phyloP scores from a whole-genome alignment of 2,888 invertebrate genomes.

The Ophraella communa region DNA sequence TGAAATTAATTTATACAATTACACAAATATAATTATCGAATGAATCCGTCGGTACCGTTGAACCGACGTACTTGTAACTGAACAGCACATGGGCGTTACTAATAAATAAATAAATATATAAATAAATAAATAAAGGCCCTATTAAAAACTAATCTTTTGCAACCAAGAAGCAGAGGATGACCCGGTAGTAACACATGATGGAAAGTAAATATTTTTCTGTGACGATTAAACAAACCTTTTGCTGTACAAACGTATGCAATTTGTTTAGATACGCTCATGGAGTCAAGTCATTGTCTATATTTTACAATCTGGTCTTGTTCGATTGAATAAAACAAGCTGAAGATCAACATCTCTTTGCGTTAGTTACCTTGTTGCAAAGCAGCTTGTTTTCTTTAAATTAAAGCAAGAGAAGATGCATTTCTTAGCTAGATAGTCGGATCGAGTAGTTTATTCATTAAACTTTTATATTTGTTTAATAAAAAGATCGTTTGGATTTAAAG shows the following conservation, averaged over 20 bases:
- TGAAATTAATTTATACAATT: constrained; percentile 46
- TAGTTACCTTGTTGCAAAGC: constrained; percentile 34
- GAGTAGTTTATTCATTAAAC: not conserved
- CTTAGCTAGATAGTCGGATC: constrained; percentile 2
- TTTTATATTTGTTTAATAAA: not conserved
- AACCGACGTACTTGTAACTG: not conserved
- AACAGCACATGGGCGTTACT: not conserved
- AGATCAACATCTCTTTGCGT: constrained; percentile 40
- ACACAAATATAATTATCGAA: constrained; percentile 46
- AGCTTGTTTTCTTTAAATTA: constrained; percentile 32
- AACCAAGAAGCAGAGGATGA: not conserved
- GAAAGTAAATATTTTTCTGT: too few relatives aligned
- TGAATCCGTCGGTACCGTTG: constrained; percentile 18
- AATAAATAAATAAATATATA: not conserved
- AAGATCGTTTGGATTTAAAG: not conserved
- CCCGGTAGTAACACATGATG: too few relatives aligned
- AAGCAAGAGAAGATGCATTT: constrained; percentile 23
- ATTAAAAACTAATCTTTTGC: not conserved
- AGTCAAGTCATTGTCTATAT: constrained; percentile 40
- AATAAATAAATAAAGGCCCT: too few relatives aligned
- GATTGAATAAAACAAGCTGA: constrained; percentile 42
- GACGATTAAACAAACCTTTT: not conserved
- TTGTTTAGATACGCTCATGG: constrained; percentile 4
- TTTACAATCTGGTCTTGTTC: constrained; percentile 41
- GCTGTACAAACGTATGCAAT: constrained; percentile 13